phyloP scores from a whole-genome alignment of 2,113 vertebrate species.

The Cavia porcellus region DNA sequence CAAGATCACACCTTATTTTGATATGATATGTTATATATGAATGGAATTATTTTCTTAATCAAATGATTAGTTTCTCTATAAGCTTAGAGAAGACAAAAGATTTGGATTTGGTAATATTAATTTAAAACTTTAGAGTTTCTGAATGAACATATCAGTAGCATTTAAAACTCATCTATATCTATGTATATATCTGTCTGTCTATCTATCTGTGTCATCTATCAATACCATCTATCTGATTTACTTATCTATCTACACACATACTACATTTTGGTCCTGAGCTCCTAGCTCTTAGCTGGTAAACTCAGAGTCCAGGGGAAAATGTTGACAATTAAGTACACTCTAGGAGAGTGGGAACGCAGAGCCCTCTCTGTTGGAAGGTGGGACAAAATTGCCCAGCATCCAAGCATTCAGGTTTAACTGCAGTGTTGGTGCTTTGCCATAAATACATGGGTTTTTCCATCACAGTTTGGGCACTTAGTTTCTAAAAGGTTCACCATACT shows the following conservation, averaged over 20 bases:
- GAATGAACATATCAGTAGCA: background rate
- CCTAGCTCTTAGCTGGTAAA: background rate
- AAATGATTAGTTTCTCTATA: background rate
- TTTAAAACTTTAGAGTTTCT: constrained; percentile 47
- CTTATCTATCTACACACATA: background rate
- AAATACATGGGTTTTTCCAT: background rate
- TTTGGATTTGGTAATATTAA: constrained; percentile 17
- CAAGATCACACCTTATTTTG: background rate
- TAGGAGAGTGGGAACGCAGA: background rate
- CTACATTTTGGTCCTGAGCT: background rate
- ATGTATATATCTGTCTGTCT: background rate
- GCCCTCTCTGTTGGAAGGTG: background rate
- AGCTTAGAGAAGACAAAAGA: background rate
- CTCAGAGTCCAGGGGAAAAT: background rate
- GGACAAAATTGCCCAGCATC: background rate
- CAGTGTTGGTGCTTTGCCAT: background rate
- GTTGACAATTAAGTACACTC: background rate
- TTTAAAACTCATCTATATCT: background rate
- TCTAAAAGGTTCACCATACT: background rate
- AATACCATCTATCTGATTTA: background rate
- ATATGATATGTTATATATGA: background rate
- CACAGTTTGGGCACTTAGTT: background rate
- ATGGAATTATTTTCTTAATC: background rate
- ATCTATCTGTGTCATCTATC: background rate
- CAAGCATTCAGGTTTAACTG: background rate